phyloP scores from a whole-genome alignment of 2,888 invertebrate genomes.

The Erpobdella octoculata region DNA sequence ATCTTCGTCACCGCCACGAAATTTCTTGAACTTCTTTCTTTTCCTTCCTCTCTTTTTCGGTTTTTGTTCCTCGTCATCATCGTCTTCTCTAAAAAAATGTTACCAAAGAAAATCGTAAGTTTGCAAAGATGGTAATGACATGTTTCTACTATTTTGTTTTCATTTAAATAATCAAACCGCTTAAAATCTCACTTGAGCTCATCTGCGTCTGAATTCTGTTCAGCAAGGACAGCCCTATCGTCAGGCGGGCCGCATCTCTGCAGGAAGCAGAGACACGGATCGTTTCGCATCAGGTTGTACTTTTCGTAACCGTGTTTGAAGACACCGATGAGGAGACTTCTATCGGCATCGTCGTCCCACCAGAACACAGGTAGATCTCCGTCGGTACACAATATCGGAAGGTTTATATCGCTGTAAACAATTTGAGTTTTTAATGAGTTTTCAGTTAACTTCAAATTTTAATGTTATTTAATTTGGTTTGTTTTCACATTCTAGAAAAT shows the following conservation, averaged over 20 bases:
- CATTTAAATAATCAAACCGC: not conserved
- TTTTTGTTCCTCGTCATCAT: constrained; percentile 19
- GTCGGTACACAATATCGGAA: constrained; percentile 75
- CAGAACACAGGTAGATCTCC: constrained; percentile 64
- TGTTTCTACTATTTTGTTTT: not conserved
- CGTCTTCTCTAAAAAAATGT: constrained; percentile 19
- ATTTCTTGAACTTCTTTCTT: constrained; percentile 29
- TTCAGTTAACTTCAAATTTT: not conserved
- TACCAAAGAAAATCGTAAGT: not conserved
- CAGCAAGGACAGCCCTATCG: constrained; percentile 55
- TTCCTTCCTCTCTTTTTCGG: constrained; percentile 28
- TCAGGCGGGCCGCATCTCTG: constrained; percentile 65
- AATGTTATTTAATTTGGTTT: not conserved
- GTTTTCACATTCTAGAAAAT: not conserved
- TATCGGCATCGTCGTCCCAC: constrained; percentile 96
- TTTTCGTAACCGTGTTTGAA: constrained; percentile 72
- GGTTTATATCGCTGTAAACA: constrained; percentile 76
- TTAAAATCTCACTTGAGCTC: constrained; percentile 41
- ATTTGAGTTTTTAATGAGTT: not conserved
- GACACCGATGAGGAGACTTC: constrained; percentile 89
- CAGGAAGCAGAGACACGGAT: constrained; percentile 83
- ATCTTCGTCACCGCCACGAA: not conserved
- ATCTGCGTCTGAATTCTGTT: constrained; percentile 59
- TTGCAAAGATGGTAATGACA: not conserved
- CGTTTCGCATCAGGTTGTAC: constrained; percentile 89